Conservation (phyloP, 2,888 invertebrate species). For the Apocheima hispidaria region DNA sequence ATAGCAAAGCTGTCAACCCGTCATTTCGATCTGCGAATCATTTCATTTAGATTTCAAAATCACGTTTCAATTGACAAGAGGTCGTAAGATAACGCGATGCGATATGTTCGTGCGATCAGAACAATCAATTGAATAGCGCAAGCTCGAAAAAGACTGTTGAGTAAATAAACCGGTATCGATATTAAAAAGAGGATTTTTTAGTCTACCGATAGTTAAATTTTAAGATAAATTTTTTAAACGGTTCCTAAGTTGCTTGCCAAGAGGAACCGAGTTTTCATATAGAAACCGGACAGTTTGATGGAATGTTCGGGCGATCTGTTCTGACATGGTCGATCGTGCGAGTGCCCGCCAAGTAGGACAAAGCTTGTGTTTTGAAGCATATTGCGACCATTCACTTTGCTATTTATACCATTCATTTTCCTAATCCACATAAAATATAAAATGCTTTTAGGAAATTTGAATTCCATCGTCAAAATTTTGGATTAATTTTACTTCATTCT, state of each 20-base stretch:
- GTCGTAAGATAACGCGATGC: too few species aligned
- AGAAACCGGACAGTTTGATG: background rate
- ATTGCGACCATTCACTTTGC: background rate
- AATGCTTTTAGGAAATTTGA: background rate
- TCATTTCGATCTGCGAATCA: too few species aligned
- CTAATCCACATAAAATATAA: background rate
- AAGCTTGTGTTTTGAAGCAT: background rate
- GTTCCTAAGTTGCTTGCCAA: too few species aligned
- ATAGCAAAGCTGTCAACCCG: too few species aligned
- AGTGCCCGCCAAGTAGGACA: background rate
- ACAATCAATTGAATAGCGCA: too few species aligned
- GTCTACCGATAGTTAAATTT: background rate
- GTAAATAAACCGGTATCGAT: background rate
- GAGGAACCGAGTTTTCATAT: too few species aligned
- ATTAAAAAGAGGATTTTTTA: background rate
- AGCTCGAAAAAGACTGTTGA: background rate
- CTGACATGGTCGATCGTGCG: background rate
- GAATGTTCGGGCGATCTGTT: background rate
- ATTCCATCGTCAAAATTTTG: background rate
- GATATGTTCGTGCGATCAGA: too few species aligned
- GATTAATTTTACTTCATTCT: slow-evolving; percentile 1
- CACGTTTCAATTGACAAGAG: too few species aligned
- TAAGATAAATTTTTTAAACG: background rate
- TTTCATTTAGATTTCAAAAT: too few species aligned
- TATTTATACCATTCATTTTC: background rate